These are phyloP conservation scores for Eleutherodactylus coqui DNA, from an alignment of 2,797 vertebrate species.

Conservation along the genomic window DNA sequence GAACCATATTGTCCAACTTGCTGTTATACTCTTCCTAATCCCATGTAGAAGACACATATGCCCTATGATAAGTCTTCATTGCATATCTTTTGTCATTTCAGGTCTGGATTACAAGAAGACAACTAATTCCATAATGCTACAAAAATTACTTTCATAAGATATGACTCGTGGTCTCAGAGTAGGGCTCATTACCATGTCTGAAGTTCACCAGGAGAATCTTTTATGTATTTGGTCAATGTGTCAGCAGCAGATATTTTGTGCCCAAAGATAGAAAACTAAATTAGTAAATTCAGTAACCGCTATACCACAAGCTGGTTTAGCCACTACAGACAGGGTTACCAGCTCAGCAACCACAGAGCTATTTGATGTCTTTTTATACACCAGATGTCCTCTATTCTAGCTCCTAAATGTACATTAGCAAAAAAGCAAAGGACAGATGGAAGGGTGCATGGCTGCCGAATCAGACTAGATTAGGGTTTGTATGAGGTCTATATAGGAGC, in stretches of 20 bases:
- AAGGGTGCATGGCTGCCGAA: neutral
- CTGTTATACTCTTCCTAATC: too few species aligned
- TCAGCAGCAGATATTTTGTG: neutral
- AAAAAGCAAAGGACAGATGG: neutral
- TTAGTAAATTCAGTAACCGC: neutral
- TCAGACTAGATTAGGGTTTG: neutral
- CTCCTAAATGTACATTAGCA: neutral
- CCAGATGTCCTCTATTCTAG: neutral
- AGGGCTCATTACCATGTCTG: neutral
- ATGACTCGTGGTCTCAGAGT: neutral
- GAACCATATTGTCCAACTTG: too few species aligned
- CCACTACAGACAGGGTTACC: neutral
- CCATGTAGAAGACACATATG: neutral
- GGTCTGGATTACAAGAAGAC: neutral
- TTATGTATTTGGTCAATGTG: neutral
- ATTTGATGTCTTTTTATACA: neutral
- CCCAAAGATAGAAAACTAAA: neutral
- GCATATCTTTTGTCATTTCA: neutral
- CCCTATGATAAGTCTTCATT: neutral
- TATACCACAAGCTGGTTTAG: neutral
- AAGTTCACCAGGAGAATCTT: neutral
- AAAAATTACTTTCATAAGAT: neutral
- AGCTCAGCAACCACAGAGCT: constrained; percentile 1
- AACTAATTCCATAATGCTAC: neutral
- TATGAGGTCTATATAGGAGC: neutral